Evolutionary conservation across 2,113 vertebrate species (phyloP).

Genomic region (Cricetomys ansorgei): DNA sequence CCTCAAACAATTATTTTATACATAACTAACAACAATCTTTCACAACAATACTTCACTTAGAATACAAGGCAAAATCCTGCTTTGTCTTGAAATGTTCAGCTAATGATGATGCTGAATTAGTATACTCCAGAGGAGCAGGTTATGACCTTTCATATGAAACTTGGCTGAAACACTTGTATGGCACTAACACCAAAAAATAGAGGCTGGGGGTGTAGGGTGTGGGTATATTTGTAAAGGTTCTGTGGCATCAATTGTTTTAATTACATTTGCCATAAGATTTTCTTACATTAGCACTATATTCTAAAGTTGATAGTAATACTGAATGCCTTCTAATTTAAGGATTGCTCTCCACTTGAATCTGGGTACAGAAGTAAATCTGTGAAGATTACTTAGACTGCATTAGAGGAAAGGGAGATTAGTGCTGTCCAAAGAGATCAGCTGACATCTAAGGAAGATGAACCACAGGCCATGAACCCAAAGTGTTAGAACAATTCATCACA

Average conservation of each 20-base stretch:
- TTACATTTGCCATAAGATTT: constrained; percentile 57
- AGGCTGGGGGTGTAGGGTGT: not conserved
- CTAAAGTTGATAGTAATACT: constrained; percentile 1
- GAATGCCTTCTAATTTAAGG: constrained; percentile 8
- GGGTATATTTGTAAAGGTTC: constrained; percentile 24
- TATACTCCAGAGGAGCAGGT: constrained; percentile 53
- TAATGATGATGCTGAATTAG: not conserved
- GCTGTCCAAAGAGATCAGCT: constrained; percentile 64
- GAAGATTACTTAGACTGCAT: constrained; percentile 66
- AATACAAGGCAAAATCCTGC: constrained; percentile 21
- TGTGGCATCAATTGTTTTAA: constrained; percentile 52
- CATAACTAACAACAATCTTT: too few species aligned
- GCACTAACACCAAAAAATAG: constrained; percentile 63
- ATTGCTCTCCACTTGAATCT: constrained; percentile 51
- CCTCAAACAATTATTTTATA: too few species aligned
- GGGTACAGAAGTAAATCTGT: constrained; percentile 66
- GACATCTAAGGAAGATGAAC: constrained; percentile 80
- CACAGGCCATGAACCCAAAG: constrained; percentile 82
- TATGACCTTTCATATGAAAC: constrained; percentile 62
- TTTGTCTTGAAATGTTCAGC: constrained; percentile 6
- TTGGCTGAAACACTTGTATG: constrained; percentile 54
- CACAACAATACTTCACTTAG: not conserved
- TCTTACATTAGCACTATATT: constrained; percentile 43
- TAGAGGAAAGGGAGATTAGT: constrained; percentile 71
- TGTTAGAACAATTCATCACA: constrained; percentile 79